Evolutionary conservation across 2,888 invertebrate species (phyloP).

Genomic region (Stegophylla sp.): DNA sequence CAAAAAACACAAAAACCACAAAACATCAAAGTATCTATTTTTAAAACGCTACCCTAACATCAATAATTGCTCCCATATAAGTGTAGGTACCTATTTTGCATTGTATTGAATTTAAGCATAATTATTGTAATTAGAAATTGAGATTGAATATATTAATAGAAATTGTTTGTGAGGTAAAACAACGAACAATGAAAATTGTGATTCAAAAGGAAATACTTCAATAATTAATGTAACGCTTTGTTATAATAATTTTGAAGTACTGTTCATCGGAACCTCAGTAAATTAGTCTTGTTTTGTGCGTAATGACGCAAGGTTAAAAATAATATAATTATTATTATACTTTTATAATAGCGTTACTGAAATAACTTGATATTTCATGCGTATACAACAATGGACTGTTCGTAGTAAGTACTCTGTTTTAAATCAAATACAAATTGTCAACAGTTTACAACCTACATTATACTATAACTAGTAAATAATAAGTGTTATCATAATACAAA

Average conservation of each 20-base stretch:
- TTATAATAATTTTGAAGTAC: no score
- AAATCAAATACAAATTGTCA: not conserved
- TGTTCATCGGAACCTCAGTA: not conserved
- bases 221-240: not conserved
- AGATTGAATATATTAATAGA: not conserved
- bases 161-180: not conserved
- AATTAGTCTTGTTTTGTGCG: not conserved
- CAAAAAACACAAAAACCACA: no score
- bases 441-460: not conserved
- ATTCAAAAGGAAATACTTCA: not conserved
- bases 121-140: no score
- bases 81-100: no score
- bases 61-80: no score
- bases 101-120: no score
- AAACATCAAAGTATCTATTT: no score
- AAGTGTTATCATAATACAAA: not conserved
- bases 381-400: not conserved
- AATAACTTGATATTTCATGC: slow-evolving; percentile 12
- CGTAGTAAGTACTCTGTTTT: not conserved
- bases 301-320: not conserved
- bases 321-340: slow-evolving; percentile 6
- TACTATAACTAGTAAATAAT: no score
- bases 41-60: no score
- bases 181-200: not conserved
- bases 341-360: slow-evolving; percentile 14